Evolutionary conservation across 2,888 invertebrate genomes (phyloP).

Genomic region (Eutolmus rufibarbis): DNA sequence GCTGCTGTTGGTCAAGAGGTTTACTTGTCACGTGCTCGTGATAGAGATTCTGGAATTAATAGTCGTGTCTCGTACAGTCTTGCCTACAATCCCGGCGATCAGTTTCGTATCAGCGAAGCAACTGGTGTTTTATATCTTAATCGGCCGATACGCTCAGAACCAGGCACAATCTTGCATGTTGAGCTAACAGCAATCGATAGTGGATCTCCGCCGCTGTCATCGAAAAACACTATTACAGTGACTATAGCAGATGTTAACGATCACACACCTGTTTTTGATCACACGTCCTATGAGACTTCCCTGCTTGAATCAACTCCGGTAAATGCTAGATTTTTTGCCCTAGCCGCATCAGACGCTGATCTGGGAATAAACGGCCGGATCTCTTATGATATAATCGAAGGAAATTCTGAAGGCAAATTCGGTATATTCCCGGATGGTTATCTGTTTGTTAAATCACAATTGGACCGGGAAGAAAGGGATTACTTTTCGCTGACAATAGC

Average conservation of each 20-base stretch:
- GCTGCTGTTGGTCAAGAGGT: conserved; percentile 94
- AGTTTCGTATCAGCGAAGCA: conserved; percentile 83
- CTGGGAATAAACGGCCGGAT: conserved; percentile 81
- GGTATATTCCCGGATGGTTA: conserved; percentile 95
- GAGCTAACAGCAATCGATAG: conserved; percentile 88
- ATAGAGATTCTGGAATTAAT: conserved; percentile 89
- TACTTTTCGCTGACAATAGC: conserved; percentile 89
- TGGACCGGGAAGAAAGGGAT: conserved; percentile 90
- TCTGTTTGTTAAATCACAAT: conserved; percentile 82
- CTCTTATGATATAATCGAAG: conserved; percentile 83
- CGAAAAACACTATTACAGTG: conserved; percentile 76
- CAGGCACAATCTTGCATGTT: conserved; percentile 73
- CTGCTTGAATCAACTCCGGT: conserved; percentile 88
- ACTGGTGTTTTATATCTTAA: conserved; percentile 90
- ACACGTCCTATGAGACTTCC: conserved; percentile 91
- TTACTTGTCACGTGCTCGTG: conserved; percentile 84
- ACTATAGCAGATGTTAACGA: conserved; percentile 90
- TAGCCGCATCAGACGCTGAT: conserved; percentile 90
- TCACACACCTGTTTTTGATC: conserved; percentile 93
- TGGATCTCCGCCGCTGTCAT: conserved; percentile 76
- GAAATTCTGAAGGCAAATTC: conserved; percentile 85
- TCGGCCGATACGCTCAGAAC: conserved; percentile 78
- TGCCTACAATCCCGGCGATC: conserved; percentile 78
- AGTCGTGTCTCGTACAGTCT: conserved; percentile 83
- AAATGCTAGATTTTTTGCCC: conserved; percentile 88